phyloP scores from a whole-genome alignment of 1,140 invertebrate species.

The Anoplolepis gracilipes region DNA sequence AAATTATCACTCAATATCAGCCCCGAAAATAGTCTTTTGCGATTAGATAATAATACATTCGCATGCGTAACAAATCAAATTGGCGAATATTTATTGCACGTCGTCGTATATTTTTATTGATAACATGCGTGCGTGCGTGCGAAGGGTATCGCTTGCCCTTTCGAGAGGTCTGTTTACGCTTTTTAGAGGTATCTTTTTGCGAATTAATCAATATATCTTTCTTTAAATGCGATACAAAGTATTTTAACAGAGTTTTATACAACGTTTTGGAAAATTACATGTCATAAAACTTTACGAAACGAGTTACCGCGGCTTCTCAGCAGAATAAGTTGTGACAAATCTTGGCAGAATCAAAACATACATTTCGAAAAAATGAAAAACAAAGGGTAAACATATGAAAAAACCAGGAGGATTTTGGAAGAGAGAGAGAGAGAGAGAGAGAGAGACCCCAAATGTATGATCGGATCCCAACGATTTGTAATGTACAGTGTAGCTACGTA shows the following conservation, averaged over 20 bases:
- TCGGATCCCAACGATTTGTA: conserved; percentile 75
- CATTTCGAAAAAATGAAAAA: conserved; percentile 43
- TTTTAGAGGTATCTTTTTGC: conserved; percentile 22
- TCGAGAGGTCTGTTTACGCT: conserved; percentile 20
- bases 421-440: not conserved
- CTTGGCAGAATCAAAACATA: conserved; percentile 19
- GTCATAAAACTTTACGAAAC: not conserved
- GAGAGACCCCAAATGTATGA: conserved; percentile 57
- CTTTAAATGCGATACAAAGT: conserved; percentile 20
- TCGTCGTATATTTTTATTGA: conserved; percentile 59
- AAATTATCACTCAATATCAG: not conserved
- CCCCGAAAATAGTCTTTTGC: not conserved
- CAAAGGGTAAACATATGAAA: not conserved
- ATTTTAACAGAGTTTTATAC: conserved; percentile 44
- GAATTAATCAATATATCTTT: conserved; percentile 34
- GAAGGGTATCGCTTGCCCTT: conserved; percentile 47
- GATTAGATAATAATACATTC: conserved; percentile 11
- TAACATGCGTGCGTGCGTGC: conserved; percentile 40
- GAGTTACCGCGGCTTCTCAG: conserved; percentile 26
- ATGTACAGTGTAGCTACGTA: conserved; percentile 74
- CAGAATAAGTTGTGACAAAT: not conserved
- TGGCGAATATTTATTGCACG: conserved; percentile 53
- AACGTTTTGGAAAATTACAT: conserved; percentile 17
- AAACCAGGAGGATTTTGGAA: not conserved
- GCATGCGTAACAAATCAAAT: conserved; percentile 2